Evolutionary conservation across 2,797 vertebrate species (phyloP).

Genomic region (Mus minutoides): DNA sequence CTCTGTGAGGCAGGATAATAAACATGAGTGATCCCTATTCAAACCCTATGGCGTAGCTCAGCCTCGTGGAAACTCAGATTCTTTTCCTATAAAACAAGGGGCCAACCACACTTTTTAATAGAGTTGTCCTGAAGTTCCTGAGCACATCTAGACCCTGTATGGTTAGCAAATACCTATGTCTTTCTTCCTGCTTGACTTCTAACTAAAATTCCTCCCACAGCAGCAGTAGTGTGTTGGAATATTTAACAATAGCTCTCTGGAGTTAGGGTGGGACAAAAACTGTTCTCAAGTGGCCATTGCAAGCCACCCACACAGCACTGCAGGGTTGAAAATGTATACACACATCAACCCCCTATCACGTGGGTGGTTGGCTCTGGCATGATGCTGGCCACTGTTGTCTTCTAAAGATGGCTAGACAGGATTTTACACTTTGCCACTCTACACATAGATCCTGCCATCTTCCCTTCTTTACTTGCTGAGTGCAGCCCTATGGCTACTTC

Average conservation of each 20-base stretch:
- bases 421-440: background rate
- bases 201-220: background rate
- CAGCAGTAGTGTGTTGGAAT: background rate
- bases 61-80: background rate
- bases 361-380: background rate
- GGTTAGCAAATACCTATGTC: background rate
- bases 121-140: background rate
- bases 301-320: accelerated
- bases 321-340: background rate
- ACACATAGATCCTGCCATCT: accelerated
- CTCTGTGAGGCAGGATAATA: background rate
- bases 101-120: background rate
- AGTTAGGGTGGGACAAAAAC: background rate
- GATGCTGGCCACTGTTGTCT: background rate
- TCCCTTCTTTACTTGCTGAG: background rate
- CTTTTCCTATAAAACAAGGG: background rate
- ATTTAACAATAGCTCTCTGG: background rate
- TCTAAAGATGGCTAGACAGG: background rate
- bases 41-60: background rate
- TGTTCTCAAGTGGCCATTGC: background rate
- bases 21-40: background rate
- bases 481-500: background rate
- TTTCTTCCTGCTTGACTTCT: background rate
- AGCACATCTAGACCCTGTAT: background rate
- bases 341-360: background rate